phyloP scores from a whole-genome alignment of 2,888 invertebrate genomes.

The Volucella inflata region DNA sequence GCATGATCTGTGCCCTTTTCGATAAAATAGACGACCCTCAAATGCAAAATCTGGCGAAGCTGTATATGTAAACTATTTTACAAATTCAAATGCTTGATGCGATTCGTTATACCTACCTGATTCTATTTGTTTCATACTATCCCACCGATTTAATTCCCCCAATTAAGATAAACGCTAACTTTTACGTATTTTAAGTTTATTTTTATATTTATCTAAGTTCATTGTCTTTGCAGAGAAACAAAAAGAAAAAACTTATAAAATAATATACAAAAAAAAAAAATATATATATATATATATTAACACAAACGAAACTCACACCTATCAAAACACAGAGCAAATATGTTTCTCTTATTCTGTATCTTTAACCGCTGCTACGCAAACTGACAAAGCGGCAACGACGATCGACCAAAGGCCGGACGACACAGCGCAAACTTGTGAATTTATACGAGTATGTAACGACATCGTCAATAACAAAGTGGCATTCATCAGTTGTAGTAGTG shows the following conservation, averaged over 20 bases:
- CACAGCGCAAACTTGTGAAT: slow-evolving; percentile 19
- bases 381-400: neutral
- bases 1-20: too few relatives aligned
- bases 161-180: slow-evolving; percentile 21
- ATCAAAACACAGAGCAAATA: slow-evolving; percentile 50
- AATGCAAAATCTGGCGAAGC: too few relatives aligned
- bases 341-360: slow-evolving; percentile 42
- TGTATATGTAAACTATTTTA: neutral
- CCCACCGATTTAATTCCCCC: slow-evolving; percentile 29
- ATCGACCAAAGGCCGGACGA: neutral
- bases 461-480: slow-evolving; percentile 52
- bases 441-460: slow-evolving; percentile 26
- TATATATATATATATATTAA: too few relatives aligned
- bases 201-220: slow-evolving; percentile 47
- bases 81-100: slow-evolving; percentile 3
- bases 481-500: slow-evolving; percentile 36
- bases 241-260: slow-evolving; percentile 15
- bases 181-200: neutral
- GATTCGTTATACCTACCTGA: neutral
- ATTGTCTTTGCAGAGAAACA: slow-evolving; percentile 64
- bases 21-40: too few relatives aligned
- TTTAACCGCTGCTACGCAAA: neutral
- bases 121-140: slow-evolving; percentile 6
- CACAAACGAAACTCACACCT: slow-evolving; percentile 56
- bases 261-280: slow-evolving; percentile 38